Evolutionary conservation across 2,797 vertebrate genomes (phyloP).

Genomic region (Danio aesculapii): DNA sequence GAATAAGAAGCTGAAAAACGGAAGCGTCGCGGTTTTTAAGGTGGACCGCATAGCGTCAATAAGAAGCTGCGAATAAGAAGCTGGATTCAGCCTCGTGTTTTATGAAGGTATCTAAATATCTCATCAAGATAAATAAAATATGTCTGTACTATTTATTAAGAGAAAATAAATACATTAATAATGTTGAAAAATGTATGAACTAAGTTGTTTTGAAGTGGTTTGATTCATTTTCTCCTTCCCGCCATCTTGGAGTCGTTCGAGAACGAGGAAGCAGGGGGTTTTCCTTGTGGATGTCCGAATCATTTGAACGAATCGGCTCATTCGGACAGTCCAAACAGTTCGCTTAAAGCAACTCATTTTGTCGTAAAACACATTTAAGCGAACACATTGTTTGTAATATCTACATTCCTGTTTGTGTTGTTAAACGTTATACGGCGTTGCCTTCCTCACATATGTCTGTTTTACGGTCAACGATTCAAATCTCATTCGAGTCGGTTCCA

Average conservation of each 20-base stretch:
- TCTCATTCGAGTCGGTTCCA: neutral
- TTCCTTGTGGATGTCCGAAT: neutral
- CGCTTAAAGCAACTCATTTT: neutral
- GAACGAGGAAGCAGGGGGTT: neutral
- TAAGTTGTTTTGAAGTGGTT: neutral
- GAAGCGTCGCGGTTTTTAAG: too few species aligned
- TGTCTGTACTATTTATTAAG: neutral
- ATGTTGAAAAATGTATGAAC: neutral
- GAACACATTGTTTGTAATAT: neutral
- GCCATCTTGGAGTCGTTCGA: slow-evolving; percentile 29
- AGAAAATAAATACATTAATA: neutral
- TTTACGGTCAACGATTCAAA: neutral
- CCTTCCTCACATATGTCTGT: too few species aligned
- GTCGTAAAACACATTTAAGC: neutral
- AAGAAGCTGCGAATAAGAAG: too few species aligned
- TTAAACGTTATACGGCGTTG: neutral
- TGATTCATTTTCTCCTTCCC: neutral
- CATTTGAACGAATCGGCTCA: neutral
- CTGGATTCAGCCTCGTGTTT: too few species aligned
- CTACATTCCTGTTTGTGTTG: neutral
- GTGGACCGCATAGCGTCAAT: too few species aligned
- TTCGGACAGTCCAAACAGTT: neutral
- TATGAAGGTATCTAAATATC: too few species aligned
- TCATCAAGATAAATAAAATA: too few species aligned
- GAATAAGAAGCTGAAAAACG: too few species aligned